Base-by-base conservation (phyloP, 2,888 invertebrate species). In the Dryobota labecula region DNA sequence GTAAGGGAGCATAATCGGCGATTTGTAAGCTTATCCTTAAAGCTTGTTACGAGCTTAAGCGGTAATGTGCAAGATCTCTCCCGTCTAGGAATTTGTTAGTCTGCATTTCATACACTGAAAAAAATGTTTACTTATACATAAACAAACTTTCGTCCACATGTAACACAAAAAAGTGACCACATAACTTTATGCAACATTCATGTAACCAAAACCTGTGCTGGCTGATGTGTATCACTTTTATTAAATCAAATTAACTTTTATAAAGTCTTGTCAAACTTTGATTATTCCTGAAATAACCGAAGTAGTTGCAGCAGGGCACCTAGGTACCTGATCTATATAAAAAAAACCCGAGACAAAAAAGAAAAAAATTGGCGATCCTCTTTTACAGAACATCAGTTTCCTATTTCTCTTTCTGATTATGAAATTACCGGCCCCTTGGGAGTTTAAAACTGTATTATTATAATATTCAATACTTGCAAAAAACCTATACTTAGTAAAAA, bases 21-120 rank as follows among this genome's bases (percentile, higher is more conserved):
- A 60, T 72, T 61, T 76, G 51, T 57, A 43, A 70, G 62, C 58
- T 78, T 38, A 57, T 65, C 58, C 62, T 56, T 56, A 70, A 27
- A 51, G 33, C 63, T 58, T 54, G 27, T 54, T 47, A 54, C 45
- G 36, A 60, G 47, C 43, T 45, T 49, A 47, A 24, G 33, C 15
- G 30, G 27, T 36, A 33, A 45, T 51, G 27, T 33, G 2, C 30
- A 45, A n/a, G 45, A 43, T 72, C 7, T 41, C n/a, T 47, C 45
- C n/a, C 27, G 13, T 13, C 38, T 41, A n/a, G 24, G 24, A 36
- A 27, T 69, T 47, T 15, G 11, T 36, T 36, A 27, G 24, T 27
- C 27, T 30, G 1, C 11, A 13, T 47, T 64, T n/a, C n/a, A n/a
- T n/a, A n/a, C n/a, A n/a, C n/a, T n/a, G n/a, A n/a, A n/a, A n/a